These are phyloP conservation scores for Endomychus coccineus DNA, from an alignment of 2,888 invertebrate genomes.

Conservation along the genomic window DNA sequence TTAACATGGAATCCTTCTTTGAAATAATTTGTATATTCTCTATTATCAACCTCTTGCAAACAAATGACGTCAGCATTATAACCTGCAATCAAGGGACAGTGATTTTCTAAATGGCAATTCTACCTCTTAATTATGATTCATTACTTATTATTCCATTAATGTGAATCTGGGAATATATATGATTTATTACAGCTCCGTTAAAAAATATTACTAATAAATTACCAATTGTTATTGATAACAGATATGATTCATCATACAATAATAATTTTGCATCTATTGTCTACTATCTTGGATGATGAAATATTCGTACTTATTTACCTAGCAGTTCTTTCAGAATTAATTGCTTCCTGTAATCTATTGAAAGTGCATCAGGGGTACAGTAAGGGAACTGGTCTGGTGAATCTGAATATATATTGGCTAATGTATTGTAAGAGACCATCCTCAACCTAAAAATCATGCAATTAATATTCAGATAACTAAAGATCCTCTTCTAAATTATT, in stretches of 20 bases:
- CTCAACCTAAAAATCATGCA: conserved; percentile 53
- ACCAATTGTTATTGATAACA: too few species aligned
- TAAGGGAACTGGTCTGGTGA: conserved; percentile 65
- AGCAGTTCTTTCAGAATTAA: conserved; percentile 64
- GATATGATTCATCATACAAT: not conserved
- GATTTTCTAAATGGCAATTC: conserved; percentile 5
- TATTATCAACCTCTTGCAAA: conserved; percentile 86
- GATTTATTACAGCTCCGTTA: too few species aligned
- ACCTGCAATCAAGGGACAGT: conserved; percentile 52
- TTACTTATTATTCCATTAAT: too few species aligned
- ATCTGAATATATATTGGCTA: conserved; percentile 77
- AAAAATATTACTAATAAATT: too few species aligned
- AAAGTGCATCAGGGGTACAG: conserved; percentile 70
- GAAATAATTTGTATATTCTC: conserved; percentile 64
- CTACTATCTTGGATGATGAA: not conserved
- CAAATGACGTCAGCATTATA: conserved; percentile 88
- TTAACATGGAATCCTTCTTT: conserved; percentile 50
- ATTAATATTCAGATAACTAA: not conserved
- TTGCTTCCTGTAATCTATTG: conserved; percentile 77
- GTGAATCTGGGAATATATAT: too few species aligned
- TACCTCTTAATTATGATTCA: too few species aligned
- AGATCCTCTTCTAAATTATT: not conserved
- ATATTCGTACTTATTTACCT: conserved; percentile 19
- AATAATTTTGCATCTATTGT: not conserved
- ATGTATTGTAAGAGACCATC: conserved; percentile 76